Base-by-base conservation (phyloP, 2,113 vertebrate species). In the Entosphenus tridentatus region DNA sequence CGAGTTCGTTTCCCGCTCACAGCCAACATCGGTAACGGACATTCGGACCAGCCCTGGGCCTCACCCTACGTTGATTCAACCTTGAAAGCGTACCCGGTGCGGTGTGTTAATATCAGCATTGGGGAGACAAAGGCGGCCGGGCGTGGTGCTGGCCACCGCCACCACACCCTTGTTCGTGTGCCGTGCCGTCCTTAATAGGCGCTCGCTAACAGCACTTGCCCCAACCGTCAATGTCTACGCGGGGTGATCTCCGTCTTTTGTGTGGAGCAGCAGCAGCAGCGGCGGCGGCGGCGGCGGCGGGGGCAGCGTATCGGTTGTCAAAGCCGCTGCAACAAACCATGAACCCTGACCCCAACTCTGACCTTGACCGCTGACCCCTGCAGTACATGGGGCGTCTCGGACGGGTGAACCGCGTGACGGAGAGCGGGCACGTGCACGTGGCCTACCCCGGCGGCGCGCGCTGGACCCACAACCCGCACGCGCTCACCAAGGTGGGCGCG, bases 401-500 rank as follows among this genome's bases (percentile, higher is more conserved):
- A 70, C 86, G 85, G 0, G 87, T 91, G 74, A 89, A 96, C 78
- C 83, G 86, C 76, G 89, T 93, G 79, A 93, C 88, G 0, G 89
- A 92, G 77, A 79, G 87, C 67, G 87, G 88, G 62, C 91, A 95
- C 13, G 86, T 96, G 73, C 77, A 88, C 54, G 88, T 96, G 55
- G 87, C 90, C 78, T 96, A 95, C 82, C 88, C 83, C 80, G 89
- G 85, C 10, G 89, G 91, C 71, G 91, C 89, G 69, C 87, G 88
- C 72, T 96, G 91, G 92, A 95, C 93, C 39, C 95, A 93, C 78
- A 91, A 96, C 71, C 91, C 93, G 0, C 88, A 90, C 69, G 91
- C 88, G 12, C 84, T 96, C 70, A 89, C 86, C 16, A 95, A 92
- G 85, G 88, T 90, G 78, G 5, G 73, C 72, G 57, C 72, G 68